Base-by-base conservation (phyloP, 2,888 invertebrate genomes). In the Pherbina coryleti region DNA sequence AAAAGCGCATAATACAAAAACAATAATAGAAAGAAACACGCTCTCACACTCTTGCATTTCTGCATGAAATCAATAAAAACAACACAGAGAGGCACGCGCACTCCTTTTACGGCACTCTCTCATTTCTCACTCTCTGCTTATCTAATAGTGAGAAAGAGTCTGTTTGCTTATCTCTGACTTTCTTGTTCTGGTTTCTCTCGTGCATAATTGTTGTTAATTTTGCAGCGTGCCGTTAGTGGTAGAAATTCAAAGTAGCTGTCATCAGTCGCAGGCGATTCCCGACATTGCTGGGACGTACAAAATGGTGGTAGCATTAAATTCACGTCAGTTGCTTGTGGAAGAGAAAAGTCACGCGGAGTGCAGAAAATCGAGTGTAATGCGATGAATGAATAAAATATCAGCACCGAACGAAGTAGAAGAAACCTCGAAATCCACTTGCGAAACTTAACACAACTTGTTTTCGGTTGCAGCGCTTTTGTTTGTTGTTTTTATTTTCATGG, bases 181-280 rank as follows among this genome's bases (percentile, higher is more conserved):
- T 37, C 62, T 49, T 22, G 11, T 44, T 25, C 55, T 28, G 28
- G n/a, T n/a, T 19, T 19, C 28, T 3, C 22, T 51, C 37, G 28
- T 69, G 73, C 67, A 60, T 57, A 19, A 57, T 49, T 11, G 49
- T 57, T 74, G 74, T 70, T 69, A 60, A 60, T n/a, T 71, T 75
- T 72, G 75, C 77, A 60, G 57, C 55, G 7, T 22, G 62, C 28
- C 25, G 62, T 25, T 62, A 17, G 19, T 28, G 62, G 22, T 62
- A 17, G 31, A 28, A 17, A 28, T 62, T 62, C 17, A 25, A 22
- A 62, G 11, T 22, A 17, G 25, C 17, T 62, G 49, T 22, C 67
- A 44, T 80, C 75, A 79, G 80, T 80, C 77, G 79, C 75, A 77
- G 80, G 75, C 81, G 80, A 79, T 80, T 76, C 73, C 55, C 75